Percentiles rank a stretch among this genome's conserved stretches.
Evolutionary conservation across 2,113 vertebrate species (phyloP).

Genomic region (Oreochromis spilurus): DNA sequence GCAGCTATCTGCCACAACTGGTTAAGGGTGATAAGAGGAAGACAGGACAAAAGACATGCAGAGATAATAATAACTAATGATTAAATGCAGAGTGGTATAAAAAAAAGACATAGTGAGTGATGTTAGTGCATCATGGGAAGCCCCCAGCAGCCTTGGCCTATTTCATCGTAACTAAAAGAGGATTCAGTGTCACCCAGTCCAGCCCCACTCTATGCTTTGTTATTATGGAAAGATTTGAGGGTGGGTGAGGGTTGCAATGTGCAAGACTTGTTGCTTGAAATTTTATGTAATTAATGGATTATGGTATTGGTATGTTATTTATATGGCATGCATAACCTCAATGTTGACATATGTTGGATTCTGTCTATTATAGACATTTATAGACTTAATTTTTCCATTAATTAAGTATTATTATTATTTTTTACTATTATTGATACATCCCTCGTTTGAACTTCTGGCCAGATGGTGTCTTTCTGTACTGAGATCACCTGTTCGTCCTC

Average conservation of each 20-base stretch:
- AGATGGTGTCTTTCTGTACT: not conserved
- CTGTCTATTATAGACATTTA: not conserved
- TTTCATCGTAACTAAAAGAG: not conserved
- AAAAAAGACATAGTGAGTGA: not conserved
- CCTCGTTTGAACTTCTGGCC: not conserved
- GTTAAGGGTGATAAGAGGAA: not conserved
- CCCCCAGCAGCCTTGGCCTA: not conserved
- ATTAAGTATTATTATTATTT: not conserved
- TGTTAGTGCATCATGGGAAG: not conserved
- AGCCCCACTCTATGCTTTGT: not conserved
- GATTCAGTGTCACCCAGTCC: not conserved
- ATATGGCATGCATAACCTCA: not conserved
- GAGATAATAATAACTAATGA: not conserved
- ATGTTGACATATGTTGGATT: not conserved
- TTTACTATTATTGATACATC: not conserved
- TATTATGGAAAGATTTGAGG: not conserved
- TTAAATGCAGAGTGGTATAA: not conserved
- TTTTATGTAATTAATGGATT: not conserved
- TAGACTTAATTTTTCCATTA: not conserved
- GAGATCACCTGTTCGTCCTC: not conserved
- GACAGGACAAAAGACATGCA: not conserved
- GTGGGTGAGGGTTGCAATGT: not conserved
- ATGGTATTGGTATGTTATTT: not conserved
- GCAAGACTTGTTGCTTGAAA: not conserved
- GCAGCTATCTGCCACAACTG: not conserved